Evolutionary conservation across 1,140 invertebrate species (phyloP), one percentile per base, ranked within the genome.

Genomic region (Drosophila eugracilis): DNA sequence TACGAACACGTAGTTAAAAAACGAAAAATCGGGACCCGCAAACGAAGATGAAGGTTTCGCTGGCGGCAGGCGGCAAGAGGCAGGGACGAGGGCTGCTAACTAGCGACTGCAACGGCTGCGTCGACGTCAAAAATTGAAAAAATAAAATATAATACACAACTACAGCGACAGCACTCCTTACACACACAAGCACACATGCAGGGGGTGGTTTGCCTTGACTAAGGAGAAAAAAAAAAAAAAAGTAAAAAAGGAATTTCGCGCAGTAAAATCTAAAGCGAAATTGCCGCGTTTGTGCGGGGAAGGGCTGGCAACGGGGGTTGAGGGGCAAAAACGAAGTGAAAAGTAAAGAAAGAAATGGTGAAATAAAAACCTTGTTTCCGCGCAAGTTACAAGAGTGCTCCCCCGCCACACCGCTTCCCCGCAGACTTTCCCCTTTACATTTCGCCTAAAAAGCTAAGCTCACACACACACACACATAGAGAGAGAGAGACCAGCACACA

Each of bases 1-100:
- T 90, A 90, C 75, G 89, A 91, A 89, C 89, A 91, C 90, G 89
- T 91, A 91, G 85, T 91, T 91, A 91, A 91, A 90, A 89, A 89
- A 89, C 42, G 55, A 77, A 72, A 83, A 83, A 71, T 78, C 58
- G 59, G 77, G 76, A 77, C 58, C 66, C 57, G 75, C 58, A 65
- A 65, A 58, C 55, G 60, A 80, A 81, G 74, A 65, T 62, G 58
- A 60, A 52, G 62, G 50, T 15, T 37, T 15, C 22, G 42, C 32
- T 10, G 24, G 7, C 44, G 12, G 30, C 32, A n/a, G 24, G 7
- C 44, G 12, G 30, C 5, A 50, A 3, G 41, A 45, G 17, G n/a
- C 19, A 7, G 54, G n/a, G 41, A 7, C n/a, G 54, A 4, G 47
- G 44, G 36, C 24, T 44, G 55, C 55, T 73, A 78, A 72, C 69